Percentiles rank a stretch among this genome's conserved stretches.
Conservation (phyloP, 2,888 invertebrate species). For the Nemoura dubitans region DNA sequence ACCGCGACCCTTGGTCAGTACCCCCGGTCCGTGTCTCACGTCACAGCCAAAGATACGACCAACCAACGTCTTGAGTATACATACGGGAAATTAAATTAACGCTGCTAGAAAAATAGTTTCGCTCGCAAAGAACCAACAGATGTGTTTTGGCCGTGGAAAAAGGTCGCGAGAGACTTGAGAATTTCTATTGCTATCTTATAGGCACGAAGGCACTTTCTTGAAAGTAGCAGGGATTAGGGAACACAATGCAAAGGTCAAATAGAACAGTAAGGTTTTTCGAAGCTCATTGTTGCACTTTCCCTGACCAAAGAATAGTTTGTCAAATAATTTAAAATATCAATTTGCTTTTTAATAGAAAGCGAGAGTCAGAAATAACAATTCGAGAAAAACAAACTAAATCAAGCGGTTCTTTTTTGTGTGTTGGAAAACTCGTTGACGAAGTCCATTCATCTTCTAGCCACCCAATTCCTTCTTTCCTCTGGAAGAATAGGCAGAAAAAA, state of each 20-base stretch:
- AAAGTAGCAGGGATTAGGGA: not conserved
- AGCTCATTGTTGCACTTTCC: not conserved
- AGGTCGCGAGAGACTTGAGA: not conserved
- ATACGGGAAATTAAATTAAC: slow-evolving; percentile 19
- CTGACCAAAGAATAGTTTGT: slow-evolving; percentile 3
- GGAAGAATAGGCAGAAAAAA: slow-evolving; percentile 40
- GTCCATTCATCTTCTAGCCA: slow-evolving; percentile 46
- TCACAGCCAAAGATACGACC: not conserved
- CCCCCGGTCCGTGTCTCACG: not conserved
- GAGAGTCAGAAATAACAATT: slow-evolving; percentile 38
- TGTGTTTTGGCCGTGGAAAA: not conserved
- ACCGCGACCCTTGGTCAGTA: not conserved
- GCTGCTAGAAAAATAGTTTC: not conserved
- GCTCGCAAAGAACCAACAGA: not conserved
- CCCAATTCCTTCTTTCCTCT: slow-evolving; percentile 39
- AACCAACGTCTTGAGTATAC: slow-evolving; percentile 19
- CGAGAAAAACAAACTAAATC: slow-evolving; percentile 40
- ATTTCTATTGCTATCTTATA: not conserved
- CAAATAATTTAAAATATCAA: slow-evolving; percentile 15
- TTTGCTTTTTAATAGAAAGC: slow-evolving; percentile 31
- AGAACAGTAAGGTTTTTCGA: not conserved
- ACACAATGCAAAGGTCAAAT: not conserved
- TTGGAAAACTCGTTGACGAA: slow-evolving; percentile 44
- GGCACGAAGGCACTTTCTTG: too few species aligned
- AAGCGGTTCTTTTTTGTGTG: slow-evolving; percentile 36